These are phyloP conservation scores for Cosmopolites sordidus DNA, from an alignment of 2,888 invertebrate species.

Conservation along the genomic window DNA sequence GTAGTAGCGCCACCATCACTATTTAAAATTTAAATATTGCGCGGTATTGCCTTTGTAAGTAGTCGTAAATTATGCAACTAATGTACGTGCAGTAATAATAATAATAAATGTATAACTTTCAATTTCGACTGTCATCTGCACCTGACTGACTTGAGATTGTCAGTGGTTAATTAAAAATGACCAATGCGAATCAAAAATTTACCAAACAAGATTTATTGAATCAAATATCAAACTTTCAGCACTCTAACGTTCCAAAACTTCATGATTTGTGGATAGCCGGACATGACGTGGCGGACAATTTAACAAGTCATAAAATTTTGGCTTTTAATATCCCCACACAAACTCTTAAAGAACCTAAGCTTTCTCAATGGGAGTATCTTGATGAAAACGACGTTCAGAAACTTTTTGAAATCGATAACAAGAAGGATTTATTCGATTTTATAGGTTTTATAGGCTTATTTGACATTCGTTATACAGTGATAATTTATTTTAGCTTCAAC, in stretches of 20 bases:
- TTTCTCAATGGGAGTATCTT: constrained; percentile 41
- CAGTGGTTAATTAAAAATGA: too few species aligned
- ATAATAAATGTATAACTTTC: too few species aligned
- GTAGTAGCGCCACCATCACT: not conserved
- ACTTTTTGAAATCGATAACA: constrained; percentile 32
- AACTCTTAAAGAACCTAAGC: constrained; percentile 32
- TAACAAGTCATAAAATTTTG: constrained; percentile 22
- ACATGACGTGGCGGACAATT: not conserved
- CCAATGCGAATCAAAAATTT: too few species aligned
- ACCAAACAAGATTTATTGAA: not conserved
- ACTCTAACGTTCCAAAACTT: constrained; percentile 12
- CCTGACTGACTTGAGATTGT: too few species aligned
- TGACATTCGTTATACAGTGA: too few species aligned
- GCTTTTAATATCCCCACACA: constrained; percentile 30
- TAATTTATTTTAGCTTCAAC: constrained; percentile 37
- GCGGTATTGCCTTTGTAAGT: too few species aligned
- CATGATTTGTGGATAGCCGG: constrained; percentile 7
- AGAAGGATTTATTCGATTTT: constrained; percentile 31
- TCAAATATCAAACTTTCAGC: not conserved
- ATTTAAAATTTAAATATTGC: too few species aligned
- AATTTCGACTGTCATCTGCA: too few species aligned
- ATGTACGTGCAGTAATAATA: too few species aligned
- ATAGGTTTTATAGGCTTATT: constrained; percentile 41
- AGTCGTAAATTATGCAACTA: too few species aligned
- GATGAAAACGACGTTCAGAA: constrained; percentile 35